Evolutionary conservation across 2,797 vertebrate species (phyloP), one percentile per base, ranked within the genome.

Genomic region (Clarias fuscus): DNA sequence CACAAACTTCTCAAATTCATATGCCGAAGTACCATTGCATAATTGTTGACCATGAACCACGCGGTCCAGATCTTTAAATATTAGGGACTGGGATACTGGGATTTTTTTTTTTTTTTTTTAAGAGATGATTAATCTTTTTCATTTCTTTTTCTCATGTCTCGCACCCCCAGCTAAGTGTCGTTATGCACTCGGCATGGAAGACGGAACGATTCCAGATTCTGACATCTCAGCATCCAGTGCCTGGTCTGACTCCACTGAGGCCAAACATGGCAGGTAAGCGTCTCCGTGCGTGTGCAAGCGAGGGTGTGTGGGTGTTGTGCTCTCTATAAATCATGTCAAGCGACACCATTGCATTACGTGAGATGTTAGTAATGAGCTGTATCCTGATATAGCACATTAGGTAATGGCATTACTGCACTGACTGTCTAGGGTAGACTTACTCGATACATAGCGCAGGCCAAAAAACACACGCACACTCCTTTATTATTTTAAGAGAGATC

Each of bases 221-320:
- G 97, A 95, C 92, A 96, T 99, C 92, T 96, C 96, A 0, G 97
- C 97, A 73, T 98, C 97, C 87, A 98, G 97, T 37, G 93, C 97
- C 86, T 99, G 97, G 97, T 98, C 97, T 0, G 97, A 99, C 89
- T 99, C 97, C 65, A 99, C 97, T 0, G 97, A 97, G 22, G 97
- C 97, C 89, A 97, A 96, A 88, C 97, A 99, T 61, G 97, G 97
- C 94, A 96, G 97, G 97, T 98, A 85, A 92, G 88, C 71, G n/a
- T 71, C 61, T 87, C 53, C 72, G 75, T 58, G 76, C 58, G 5
- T 70, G 33, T 83, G 70, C 6, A 14, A 56, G 58, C 37, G n/a
- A n/a, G 67, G 53, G 53, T 71, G 78, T 86, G 48, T 53, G 83
- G 30, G 40, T 88, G 82, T 84, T 88, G 88, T 89, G 86, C 86